Evolutionary conservation across 2,888 invertebrate species (phyloP).

Genomic region (Pandemis corylana): DNA sequence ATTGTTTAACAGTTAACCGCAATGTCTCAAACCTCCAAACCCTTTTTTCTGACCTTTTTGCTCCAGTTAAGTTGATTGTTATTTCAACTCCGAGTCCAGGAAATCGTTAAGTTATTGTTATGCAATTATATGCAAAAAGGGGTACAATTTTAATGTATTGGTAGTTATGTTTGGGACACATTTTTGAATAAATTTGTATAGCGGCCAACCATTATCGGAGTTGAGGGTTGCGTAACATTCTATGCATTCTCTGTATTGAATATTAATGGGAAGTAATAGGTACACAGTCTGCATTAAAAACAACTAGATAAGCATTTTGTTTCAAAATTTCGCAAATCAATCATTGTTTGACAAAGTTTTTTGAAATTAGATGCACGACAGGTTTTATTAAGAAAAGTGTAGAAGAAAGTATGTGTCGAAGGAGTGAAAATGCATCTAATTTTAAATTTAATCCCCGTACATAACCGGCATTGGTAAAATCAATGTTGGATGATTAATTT

Average conservation of each 20-base stretch:
- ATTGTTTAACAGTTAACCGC: slow-evolving; percentile 84
- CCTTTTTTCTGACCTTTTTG: slow-evolving; percentile 71
- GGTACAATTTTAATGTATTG: slow-evolving; percentile 53
- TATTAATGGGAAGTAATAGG: slow-evolving; percentile 9
- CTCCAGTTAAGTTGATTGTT: slow-evolving; percentile 72
- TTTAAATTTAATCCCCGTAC: no score
- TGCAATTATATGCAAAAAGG: slow-evolving; percentile 82
- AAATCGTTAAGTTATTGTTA: slow-evolving; percentile 68
- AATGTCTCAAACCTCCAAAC: slow-evolving; percentile 81
- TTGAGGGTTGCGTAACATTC: slow-evolving; percentile 51
- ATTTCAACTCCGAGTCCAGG: slow-evolving; percentile 60
- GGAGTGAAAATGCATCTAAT: no score
- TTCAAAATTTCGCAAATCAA: no score
- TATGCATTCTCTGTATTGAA: slow-evolving; percentile 37
- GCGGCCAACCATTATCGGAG: slow-evolving; percentile 57
- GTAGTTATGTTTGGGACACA: slow-evolving; percentile 55
- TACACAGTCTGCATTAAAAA: neutral
- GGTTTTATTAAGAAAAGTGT: no score
- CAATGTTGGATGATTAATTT: no score
- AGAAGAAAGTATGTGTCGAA: no score
- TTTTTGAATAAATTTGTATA: slow-evolving; percentile 54
- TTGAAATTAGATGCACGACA: no score
- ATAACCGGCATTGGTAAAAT: no score
- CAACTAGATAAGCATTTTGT: no score
- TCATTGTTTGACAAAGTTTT: no score